Evolutionary conservation across 2,888 invertebrate species (phyloP).

Genomic region (Cetonia aurata): DNA sequence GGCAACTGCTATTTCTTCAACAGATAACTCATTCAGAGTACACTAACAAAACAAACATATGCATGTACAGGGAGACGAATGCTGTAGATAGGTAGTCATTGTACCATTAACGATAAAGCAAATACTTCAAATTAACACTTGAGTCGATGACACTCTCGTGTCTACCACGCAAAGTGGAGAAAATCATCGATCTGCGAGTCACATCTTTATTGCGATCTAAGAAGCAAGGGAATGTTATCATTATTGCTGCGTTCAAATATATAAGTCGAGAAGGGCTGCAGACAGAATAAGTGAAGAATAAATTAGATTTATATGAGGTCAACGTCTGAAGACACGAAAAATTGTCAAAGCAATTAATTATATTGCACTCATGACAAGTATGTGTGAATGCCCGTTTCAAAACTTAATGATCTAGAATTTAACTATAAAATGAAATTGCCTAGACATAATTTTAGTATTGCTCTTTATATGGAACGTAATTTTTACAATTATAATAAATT

Average conservation of each 20-base stretch:
- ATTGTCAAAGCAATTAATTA: slow-evolving; percentile 17
- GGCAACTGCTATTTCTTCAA: background rate
- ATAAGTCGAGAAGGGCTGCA: background rate
- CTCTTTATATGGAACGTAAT: slow-evolving; percentile 3
- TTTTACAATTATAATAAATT: slow-evolving; percentile 10
- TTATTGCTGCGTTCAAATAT: slow-evolving; percentile 8
- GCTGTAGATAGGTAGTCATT: slow-evolving; percentile 18
- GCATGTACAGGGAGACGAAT: background rate
- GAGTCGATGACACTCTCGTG: slow-evolving; percentile 9
- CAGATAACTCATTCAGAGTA: background rate
- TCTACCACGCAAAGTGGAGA: slow-evolving; percentile 7
- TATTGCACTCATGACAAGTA: slow-evolving; percentile 2
- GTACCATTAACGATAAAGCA: slow-evolving; percentile 29
- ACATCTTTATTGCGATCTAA: slow-evolving; percentile 23
- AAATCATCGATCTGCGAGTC: slow-evolving; percentile 18
- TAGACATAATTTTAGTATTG: background rate
- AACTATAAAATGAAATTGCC: slow-evolving; percentile 7
- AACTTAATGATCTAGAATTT: slow-evolving; percentile 1
- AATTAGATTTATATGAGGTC: slow-evolving; percentile 17
- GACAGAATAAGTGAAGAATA: slow-evolving; percentile 15
- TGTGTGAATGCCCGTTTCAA: background rate
- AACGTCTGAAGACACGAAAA: slow-evolving; percentile 7
- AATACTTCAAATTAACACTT: slow-evolving; percentile 34
- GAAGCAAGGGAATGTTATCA: background rate
- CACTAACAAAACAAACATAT: background rate